Evolutionary conservation across 2,797 vertebrate genomes (phyloP).

Genomic region (Potorous gilbertii): DNA sequence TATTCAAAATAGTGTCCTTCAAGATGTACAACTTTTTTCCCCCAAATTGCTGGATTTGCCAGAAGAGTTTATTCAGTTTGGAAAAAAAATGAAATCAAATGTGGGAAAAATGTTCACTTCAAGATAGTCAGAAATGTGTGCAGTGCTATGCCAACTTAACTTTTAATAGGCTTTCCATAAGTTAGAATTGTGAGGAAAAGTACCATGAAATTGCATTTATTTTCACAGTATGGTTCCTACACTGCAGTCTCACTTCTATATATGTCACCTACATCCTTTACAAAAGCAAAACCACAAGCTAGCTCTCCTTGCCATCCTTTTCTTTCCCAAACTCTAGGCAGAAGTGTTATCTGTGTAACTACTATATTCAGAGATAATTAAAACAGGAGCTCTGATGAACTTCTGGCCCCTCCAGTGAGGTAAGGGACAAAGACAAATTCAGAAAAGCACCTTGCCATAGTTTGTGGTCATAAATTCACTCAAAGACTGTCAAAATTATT

Average conservation of each 20-base stretch:
- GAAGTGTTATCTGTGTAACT: neutral
- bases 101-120: neutral
- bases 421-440: neutral
- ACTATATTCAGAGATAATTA: slow-evolving; percentile 21
- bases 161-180: slow-evolving; percentile 34
- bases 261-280: slow-evolving; percentile 14
- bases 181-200: slow-evolving; percentile 39
- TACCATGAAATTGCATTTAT: slow-evolving; percentile 50
- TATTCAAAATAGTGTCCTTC: slow-evolving; percentile 17
- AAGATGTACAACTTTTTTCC: slow-evolving; percentile 4
- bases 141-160: slow-evolving; percentile 21
- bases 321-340: slow-evolving; percentile 21
- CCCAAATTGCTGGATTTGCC: slow-evolving; percentile 26
- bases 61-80: slow-evolving; percentile 13
- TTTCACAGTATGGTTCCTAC: slow-evolving; percentile 25
- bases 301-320: neutral
- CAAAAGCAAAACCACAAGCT: neutral
- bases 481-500: neutral
- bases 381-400: slow-evolving; percentile 23
- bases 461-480: slow-evolving; percentile 12
- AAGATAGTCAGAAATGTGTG: slow-evolving; percentile 31
- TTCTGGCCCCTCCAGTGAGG: slow-evolving; percentile 23
- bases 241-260: neutral
- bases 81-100: neutral
- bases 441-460: neutral